phyloP scores from a whole-genome alignment of 2,888 invertebrate species.

The Apotomis turbidana region DNA sequence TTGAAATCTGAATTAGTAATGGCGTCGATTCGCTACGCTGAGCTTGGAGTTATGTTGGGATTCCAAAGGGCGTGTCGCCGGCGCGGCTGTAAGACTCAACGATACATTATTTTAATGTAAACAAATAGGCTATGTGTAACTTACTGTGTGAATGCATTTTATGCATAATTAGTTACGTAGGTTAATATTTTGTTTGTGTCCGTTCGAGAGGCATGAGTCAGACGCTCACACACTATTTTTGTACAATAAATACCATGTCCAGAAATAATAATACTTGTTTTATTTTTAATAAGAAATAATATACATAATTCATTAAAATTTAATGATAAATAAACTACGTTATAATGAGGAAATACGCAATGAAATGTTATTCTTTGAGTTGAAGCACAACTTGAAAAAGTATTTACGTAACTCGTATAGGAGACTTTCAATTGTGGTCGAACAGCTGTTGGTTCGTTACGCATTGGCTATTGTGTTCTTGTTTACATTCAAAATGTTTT shows the following conservation, averaged over 20 bases:
- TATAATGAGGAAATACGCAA: slow-evolving; percentile 42
- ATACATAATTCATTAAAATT: slow-evolving; percentile 3
- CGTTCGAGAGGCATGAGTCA: slow-evolving; percentile 78
- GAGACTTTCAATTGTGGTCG: slow-evolving; percentile 74
- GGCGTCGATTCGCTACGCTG: slow-evolving; percentile 51
- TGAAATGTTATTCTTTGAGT: slow-evolving; percentile 40
- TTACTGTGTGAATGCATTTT: slow-evolving; percentile 83
- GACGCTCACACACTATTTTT: slow-evolving; percentile 84
- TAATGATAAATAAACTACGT: not conserved
- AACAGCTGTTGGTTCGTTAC: slow-evolving; percentile 74
- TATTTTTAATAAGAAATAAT: slow-evolving; percentile 53
- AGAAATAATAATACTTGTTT: slow-evolving; percentile 73
- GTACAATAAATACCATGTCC: slow-evolving; percentile 83
- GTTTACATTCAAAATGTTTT: slow-evolving; percentile 62
- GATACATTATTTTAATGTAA: slow-evolving; percentile 75
- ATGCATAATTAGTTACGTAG: slow-evolving; percentile 74
- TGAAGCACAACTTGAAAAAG: slow-evolving; percentile 65
- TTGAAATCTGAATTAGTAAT: slow-evolving; percentile 49
- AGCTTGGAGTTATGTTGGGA: slow-evolving; percentile 66
- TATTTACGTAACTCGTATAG: slow-evolving; percentile 69
- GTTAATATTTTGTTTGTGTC: slow-evolving; percentile 80
- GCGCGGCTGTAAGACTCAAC: slow-evolving; percentile 80
- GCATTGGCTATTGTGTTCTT: slow-evolving; percentile 67
- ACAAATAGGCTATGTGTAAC: slow-evolving; percentile 78
- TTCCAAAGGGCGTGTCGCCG: slow-evolving; percentile 62